phyloP scores from a whole-genome alignment of 2,113 vertebrate species.

The Chaenocephalus aceratus region DNA sequence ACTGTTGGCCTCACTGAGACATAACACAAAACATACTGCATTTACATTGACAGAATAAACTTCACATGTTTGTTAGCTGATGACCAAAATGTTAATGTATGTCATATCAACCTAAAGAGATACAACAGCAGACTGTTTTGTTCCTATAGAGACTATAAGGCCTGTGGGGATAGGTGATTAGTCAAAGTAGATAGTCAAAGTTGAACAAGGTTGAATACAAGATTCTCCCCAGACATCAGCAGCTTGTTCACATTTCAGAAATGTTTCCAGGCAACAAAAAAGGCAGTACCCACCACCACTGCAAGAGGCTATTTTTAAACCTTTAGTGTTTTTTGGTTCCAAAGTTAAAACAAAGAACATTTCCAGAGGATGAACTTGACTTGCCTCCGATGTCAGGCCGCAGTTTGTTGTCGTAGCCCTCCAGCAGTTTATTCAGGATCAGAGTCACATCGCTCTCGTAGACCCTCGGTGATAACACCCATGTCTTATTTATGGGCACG shows the following conservation, averaged over 20 bases:
- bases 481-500: slow-evolving; percentile 93
- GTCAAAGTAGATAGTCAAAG: not conserved
- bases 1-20: slow-evolving; percentile 95
- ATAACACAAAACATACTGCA: slow-evolving; percentile 43
- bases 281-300: not conserved
- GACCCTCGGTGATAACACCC: slow-evolving; percentile 96
- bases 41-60: not conserved
- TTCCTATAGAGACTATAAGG: no score
- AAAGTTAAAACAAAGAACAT: not conserved
- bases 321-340: not conserved
- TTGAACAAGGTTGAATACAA: not conserved
- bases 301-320: not conserved
- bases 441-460: slow-evolving; percentile 96
- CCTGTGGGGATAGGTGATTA: not conserved
- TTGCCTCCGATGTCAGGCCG: slow-evolving; percentile 96
- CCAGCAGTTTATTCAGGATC: slow-evolving; percentile 93
- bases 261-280: not conserved
- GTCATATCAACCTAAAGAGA: not conserved
- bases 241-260: not conserved
- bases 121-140: not conserved
- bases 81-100: not conserved
- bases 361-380: slow-evolving; percentile 37
- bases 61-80: not conserved
- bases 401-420: slow-evolving; percentile 96
- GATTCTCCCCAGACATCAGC: not conserved